These are phyloP conservation scores for Rhinichthys osculus DNA, from an alignment of 2,797 vertebrate species.

Conservation along the genomic window DNA sequence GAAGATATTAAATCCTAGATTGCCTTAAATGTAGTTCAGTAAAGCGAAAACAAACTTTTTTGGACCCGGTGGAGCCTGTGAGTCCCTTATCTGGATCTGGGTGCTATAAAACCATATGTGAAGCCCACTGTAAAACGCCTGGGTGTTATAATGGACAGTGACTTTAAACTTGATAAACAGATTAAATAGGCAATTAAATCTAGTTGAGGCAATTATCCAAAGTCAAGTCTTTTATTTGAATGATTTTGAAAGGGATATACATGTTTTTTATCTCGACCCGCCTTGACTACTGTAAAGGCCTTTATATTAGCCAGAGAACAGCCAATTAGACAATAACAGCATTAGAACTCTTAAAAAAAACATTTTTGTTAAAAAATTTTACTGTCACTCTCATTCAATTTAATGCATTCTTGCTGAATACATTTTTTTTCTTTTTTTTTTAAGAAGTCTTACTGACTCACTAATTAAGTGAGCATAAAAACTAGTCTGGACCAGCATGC, in stretches of 20 bases:
- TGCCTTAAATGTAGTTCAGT: background rate
- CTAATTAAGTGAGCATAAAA: background rate
- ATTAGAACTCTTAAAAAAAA: too few species aligned
- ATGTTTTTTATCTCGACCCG: background rate
- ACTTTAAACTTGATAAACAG: background rate
- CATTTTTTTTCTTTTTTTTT: too few species aligned
- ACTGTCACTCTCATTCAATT: too few species aligned
- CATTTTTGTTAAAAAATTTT: too few species aligned
- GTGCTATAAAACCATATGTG: background rate
- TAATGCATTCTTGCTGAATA: too few species aligned
- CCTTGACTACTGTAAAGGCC: background rate
- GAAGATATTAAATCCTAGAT: background rate
- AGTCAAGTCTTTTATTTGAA: background rate
- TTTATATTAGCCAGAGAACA: too few species aligned
- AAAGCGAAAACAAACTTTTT: background rate
- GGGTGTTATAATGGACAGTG: background rate
- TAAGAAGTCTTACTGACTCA: too few species aligned
- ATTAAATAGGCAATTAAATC: background rate
- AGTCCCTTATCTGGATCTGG: background rate
- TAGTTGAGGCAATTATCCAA: background rate
- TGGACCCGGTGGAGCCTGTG: background rate
- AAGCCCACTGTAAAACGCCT: background rate
- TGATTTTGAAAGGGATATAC: background rate
- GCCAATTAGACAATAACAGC: too few species aligned
- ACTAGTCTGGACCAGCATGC: background rate